Conservation (phyloP, 2,888 invertebrate species). For the Mythimna loreyi region DNA sequence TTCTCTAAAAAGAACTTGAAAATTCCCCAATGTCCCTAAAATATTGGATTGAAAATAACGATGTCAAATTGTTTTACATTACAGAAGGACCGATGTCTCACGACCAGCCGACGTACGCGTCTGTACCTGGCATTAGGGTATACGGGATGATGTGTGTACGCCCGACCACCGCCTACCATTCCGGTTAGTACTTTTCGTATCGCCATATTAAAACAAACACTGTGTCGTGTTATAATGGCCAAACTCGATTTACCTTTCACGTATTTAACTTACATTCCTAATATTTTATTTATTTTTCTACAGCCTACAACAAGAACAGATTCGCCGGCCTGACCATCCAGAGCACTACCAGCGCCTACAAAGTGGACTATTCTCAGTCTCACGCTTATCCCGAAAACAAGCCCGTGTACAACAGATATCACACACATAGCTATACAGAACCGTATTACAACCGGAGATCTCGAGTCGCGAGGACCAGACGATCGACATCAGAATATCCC, state of each 20-base stretch:
- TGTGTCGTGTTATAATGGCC: not conserved
- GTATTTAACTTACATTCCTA: not conserved
- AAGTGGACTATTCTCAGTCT: conserved; percentile 88
- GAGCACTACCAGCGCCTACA: conserved; percentile 87
- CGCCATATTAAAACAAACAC: not conserved
- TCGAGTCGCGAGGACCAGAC: conserved; percentile 80
- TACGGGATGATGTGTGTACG: conserved; percentile 98
- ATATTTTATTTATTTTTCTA: conserved; percentile 45
- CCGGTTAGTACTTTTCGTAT: conserved; percentile 71
- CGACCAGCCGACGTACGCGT: conserved; percentile 98
- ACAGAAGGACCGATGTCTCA: conserved; percentile 98
- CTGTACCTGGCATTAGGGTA: conserved; percentile 97
- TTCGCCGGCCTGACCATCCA: conserved; percentile 79
- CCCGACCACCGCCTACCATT: conserved; percentile 83
- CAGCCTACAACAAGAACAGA: conserved; percentile 86
- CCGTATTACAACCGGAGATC: conserved; percentile 87
- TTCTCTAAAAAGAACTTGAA: no score
- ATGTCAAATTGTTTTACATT: conserved; percentile 46
- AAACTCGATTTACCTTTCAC: not conserved
- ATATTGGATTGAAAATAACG: not conserved
- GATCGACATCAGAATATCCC: conserved; percentile 88
- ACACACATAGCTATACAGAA: conserved; percentile 80
- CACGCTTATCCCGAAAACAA: conserved; percentile 82
- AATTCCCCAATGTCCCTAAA: no score
- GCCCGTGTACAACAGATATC: conserved; percentile 87